A percentile compares a stretch with the other conserved stretches of the same genome.
Evolutionary conservation across 1,140 invertebrate species (phyloP).

Genomic region (Procambarus virginalis): DNA sequence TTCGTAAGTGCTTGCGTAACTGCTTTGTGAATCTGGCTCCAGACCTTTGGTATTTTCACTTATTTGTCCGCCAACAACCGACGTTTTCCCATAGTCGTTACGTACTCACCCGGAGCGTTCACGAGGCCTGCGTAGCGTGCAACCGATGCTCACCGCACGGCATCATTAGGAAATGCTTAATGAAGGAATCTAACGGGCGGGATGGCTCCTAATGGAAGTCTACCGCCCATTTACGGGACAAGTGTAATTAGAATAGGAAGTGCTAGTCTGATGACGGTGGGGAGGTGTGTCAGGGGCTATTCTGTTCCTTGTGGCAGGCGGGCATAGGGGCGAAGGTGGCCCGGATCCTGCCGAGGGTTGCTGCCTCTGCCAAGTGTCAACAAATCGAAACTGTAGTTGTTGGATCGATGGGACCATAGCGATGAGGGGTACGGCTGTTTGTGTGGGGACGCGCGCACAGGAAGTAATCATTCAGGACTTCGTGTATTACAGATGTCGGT

Average conservation of each 20-base stretch:
- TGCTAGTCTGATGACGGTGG: background rate
- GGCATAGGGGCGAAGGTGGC: background rate
- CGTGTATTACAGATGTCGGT: too few species aligned
- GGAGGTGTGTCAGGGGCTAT: background rate
- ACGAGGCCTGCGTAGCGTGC: too few species aligned
- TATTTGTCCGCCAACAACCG: too few species aligned
- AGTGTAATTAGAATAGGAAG: slow-evolving; percentile 47
- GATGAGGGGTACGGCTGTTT: slow-evolving; percentile 2
- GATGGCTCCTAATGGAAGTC: slow-evolving; percentile 47
- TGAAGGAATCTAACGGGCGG: slow-evolving; percentile 17
- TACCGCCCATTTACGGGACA: slow-evolving; percentile 43
- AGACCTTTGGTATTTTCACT: background rate
- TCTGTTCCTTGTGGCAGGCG: background rate
- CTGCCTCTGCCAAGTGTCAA: slow-evolving; percentile 43
- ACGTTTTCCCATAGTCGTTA: too few species aligned
- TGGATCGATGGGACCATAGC: slow-evolving; percentile 38
- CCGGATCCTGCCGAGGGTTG: background rate
- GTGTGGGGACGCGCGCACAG: background rate
- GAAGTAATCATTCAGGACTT: too few species aligned
- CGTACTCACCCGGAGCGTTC: too few species aligned
- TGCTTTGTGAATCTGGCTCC: too few species aligned
- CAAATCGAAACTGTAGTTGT: slow-evolving; percentile 59
- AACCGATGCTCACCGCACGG: background rate
- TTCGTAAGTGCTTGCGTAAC: too few species aligned
- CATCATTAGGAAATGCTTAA: slow-evolving; percentile 36